Evolutionary conservation across 2,888 invertebrate genomes (phyloP), one percentile per base, ranked within the genome.

Genomic region (Drosophila mayaguana): DNA sequence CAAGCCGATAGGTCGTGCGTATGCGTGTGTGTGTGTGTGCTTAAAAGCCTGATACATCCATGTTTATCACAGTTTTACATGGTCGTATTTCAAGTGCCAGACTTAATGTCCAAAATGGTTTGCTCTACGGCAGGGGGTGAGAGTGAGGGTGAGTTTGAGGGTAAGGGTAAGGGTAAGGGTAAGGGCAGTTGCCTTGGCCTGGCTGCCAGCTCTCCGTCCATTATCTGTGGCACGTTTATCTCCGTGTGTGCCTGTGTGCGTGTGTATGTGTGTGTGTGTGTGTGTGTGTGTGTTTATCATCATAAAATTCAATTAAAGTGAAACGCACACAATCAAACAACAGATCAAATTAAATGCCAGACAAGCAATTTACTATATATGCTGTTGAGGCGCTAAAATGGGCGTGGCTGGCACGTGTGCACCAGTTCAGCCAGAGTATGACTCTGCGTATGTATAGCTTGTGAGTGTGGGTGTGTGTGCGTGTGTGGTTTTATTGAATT

Each of bases 301-400:
- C 83, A 88, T 86, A 83, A 88, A 89, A 87, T 87, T 87, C 87
- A 87, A 87, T 87, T 87, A 89, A 87, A 86, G 82, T 75, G 85
- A 89, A 84, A 69, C 88, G 82, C 86, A 75, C 81, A 87, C 88
- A 89, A 87, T 88, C 88, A 89, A 89, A 88, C 86, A 88, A 72
- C 86, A 89, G 87, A 87, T 87, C 88, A 87, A 87, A 87, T 87
- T 87, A 87, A 89, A 87, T 86, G 89, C 86, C 86, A 82, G 82
- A 77, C 90, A 75, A 88, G 89, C 83, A 86, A 82, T 87, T 88
- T 89, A 89, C 78, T 84, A 77, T 77, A 65, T 74, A 62, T 72
- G 79, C 79, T 63, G 63, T 63, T 63, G 64, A 54, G 72, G 78
- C 63, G 78, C 55, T 66, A 51, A 50, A 50, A 51, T 50, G 85